Conservation (phyloP, 2,888 invertebrate species). For the Oeneis ivallda region DNA sequence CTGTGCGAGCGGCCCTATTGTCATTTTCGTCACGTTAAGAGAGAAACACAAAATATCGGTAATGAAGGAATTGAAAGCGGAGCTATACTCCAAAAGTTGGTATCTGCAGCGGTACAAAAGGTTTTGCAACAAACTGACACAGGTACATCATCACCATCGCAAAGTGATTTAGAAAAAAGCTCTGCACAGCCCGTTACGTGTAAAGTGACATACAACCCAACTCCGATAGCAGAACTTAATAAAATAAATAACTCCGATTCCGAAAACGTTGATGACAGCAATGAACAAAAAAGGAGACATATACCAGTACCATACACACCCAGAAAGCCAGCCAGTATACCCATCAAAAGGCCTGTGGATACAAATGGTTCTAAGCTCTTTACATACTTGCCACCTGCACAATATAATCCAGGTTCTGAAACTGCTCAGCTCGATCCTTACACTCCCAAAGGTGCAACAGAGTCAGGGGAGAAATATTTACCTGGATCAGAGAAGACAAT, state of each 20-base stretch:
- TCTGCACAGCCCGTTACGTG: slow-evolving; percentile 53
- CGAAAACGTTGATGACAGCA: slow-evolving; percentile 57
- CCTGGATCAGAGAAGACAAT: slow-evolving; percentile 66
- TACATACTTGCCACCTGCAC: slow-evolving; percentile 67
- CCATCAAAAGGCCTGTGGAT: slow-evolving; percentile 64
- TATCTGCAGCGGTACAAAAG: slow-evolving; percentile 83
- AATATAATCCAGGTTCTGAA: slow-evolving; percentile 70
- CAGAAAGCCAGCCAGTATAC: slow-evolving; percentile 66
- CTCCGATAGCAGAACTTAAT: slow-evolving; percentile 84
- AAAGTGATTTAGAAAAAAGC: slow-evolving; percentile 38
- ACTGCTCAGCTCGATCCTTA: slow-evolving; percentile 64
- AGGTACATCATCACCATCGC: slow-evolving; percentile 46
- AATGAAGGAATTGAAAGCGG: slow-evolving; percentile 73
- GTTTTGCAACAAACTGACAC: slow-evolving; percentile 78
- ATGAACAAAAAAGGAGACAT: slow-evolving; percentile 68
- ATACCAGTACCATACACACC: slow-evolving; percentile 80
- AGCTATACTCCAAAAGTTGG: slow-evolving; percentile 80
- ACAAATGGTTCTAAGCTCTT: slow-evolving; percentile 68
- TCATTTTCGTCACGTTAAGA: slow-evolving; percentile 93
- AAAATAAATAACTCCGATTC: slow-evolving; percentile 64
- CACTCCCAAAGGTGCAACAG: slow-evolving; percentile 64
- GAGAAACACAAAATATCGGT: slow-evolving; percentile 79
- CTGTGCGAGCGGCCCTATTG: slow-evolving; percentile 94
- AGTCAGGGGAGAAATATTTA: slow-evolving; percentile 67
- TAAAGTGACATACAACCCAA: slow-evolving; percentile 83